A percentile compares a stretch with the other conserved stretches of the same genome.
phyloP scores from a whole-genome alignment of 2,797 vertebrate species.

The Chiloscyllium punctatum region DNA sequence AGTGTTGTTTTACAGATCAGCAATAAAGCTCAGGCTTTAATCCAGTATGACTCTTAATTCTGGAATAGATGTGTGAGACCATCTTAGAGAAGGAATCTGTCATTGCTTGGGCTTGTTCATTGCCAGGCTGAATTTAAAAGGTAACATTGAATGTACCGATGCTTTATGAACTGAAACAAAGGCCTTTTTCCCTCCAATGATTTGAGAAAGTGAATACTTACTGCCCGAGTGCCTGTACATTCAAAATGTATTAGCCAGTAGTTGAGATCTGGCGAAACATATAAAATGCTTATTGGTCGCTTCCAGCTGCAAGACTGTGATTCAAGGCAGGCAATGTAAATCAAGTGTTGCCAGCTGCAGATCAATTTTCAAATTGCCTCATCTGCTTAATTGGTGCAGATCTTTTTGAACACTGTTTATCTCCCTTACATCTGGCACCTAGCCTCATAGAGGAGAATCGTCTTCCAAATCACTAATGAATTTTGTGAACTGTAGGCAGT shows the following conservation, averaged over 20 bases:
- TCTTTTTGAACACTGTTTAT: constrained; percentile 11
- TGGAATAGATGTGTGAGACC: not conserved
- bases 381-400: constrained; percentile 28
- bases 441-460: not conserved
- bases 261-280: not conserved
- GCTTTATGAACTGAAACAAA: not conserved
- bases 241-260: not conserved
- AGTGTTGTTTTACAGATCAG: not conserved
- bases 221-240: not conserved
- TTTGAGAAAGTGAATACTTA: not conserved
- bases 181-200: not conserved
- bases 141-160: not conserved
- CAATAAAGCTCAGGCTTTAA: not conserved
- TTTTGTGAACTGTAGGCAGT: not conserved
- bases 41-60: not conserved
- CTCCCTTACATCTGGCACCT: constrained; percentile 17
- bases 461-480: constrained; percentile 16
- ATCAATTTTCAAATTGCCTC: not conserved
- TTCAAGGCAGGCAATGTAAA: not conserved
- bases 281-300: not conserved
- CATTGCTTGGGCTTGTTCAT: not conserved
- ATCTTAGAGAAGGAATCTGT: not conserved
- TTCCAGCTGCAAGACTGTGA: constrained; percentile 5
- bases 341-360: constrained; percentile 29
- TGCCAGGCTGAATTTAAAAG: not conserved